Evolutionary conservation across 1,140 invertebrate species (phyloP).

Genomic region (Trinorchestia longiramus): DNA sequence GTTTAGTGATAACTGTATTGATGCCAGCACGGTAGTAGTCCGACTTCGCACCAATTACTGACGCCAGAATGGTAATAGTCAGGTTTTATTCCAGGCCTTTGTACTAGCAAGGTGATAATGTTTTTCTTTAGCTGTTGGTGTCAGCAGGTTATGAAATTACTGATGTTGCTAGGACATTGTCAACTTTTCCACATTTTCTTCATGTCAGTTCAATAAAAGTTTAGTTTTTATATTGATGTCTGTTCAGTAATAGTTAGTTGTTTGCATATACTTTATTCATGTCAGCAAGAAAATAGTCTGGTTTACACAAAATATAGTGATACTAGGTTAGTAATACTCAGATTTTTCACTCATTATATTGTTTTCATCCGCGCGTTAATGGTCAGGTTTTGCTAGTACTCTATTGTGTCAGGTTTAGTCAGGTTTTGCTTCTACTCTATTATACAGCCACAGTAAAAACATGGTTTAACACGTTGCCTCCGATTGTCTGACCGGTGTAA

Average conservation of each 20-base stretch:
- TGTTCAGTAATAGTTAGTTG: too few species aligned
- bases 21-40: not conserved
- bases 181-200: not conserved
- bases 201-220: not conserved
- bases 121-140: not conserved
- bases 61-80: not conserved
- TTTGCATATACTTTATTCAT: too few species aligned
- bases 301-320: too few species aligned
- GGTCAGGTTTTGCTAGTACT: not conserved
- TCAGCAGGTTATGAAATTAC: not conserved
- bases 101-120: not conserved
- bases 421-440: too few species aligned
- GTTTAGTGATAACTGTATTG: not conserved
- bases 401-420: too few species aligned
- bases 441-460: too few species aligned
- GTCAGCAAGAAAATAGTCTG: too few species aligned
- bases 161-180: not conserved
- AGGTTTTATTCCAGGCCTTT: not conserved
- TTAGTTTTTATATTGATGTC: too few species aligned
- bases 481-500: too few species aligned
- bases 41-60: not conserved
- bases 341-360: not conserved
- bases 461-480: too few species aligned
- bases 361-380: not conserved
- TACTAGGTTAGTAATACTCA: too few species aligned